These are phyloP conservation scores for Tokudaia muenninki DNA, from an alignment of 2,797 vertebrate genomes.

Conservation along the genomic window DNA sequence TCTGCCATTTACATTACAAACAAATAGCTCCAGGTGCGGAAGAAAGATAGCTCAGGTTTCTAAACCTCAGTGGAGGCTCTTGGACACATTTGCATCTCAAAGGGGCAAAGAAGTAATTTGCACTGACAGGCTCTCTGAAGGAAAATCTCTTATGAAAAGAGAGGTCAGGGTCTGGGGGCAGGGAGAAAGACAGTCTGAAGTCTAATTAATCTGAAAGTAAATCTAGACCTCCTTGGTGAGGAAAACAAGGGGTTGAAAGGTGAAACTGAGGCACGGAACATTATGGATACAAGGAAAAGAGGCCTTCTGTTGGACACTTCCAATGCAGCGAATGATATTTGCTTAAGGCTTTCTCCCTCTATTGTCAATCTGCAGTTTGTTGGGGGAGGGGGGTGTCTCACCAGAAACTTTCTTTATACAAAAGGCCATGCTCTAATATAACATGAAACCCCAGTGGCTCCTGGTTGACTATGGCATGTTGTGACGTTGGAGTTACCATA, in stretches of 20 bases:
- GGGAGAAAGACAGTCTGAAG: not conserved
- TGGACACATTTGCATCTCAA: not conserved
- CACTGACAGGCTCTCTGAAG: not conserved
- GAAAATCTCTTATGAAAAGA: not conserved
- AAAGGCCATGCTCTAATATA: not conserved
- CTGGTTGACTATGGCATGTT: not conserved
- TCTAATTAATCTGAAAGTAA: not conserved
- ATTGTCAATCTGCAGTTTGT: not conserved
- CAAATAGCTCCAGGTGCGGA: not conserved
- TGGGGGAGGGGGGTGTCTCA: not conserved
- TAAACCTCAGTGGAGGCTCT: not conserved
- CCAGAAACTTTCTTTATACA: not conserved
- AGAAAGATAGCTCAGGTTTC: not conserved
- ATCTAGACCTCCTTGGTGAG: not conserved
- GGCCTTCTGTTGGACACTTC: not conserved
- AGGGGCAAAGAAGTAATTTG: not conserved
- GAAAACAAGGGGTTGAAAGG: not conserved
- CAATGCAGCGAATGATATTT: not conserved
- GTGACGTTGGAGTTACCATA: not conserved
- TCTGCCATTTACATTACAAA: not conserved
- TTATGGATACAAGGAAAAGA: not conserved
- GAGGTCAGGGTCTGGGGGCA: not conserved
- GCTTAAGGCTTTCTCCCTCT: not conserved
- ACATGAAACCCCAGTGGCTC: too few relatives aligned
- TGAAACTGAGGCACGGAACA: not conserved